A percentile compares a stretch with the other conserved stretches of the same genome.
Conservation (phyloP, 2,888 invertebrate species). For the Hyposoter didymator region DNA sequence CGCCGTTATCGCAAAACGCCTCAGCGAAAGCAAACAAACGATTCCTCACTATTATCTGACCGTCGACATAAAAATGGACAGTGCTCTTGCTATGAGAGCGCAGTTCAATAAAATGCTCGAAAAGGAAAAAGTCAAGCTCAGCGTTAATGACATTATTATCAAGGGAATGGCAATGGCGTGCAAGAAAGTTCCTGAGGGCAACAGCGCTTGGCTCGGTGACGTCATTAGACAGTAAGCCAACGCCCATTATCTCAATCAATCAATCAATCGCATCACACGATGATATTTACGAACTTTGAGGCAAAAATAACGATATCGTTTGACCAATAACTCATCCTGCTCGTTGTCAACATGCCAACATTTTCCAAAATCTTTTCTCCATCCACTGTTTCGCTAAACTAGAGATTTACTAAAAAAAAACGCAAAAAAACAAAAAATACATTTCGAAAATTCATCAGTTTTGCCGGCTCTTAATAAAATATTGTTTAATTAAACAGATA, state of each 20-base stretch:
- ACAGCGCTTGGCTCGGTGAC: conserved; percentile 97
- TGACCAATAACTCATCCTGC: too few relatives aligned
- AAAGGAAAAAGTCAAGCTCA: conserved; percentile 93
- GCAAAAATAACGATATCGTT: not conserved
- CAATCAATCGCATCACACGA: too few relatives aligned
- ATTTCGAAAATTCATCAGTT: too few relatives aligned
- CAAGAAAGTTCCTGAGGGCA: conserved; percentile 95
- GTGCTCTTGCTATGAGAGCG: conserved; percentile 89
- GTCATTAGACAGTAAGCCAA: conserved; percentile 94
- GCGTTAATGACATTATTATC: conserved; percentile 98
- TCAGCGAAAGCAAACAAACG: conserved; percentile 94
- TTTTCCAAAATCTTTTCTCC: too few relatives aligned
- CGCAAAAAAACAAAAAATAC: too few relatives aligned
- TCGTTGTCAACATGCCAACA: too few relatives aligned
- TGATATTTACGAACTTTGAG: not conserved
- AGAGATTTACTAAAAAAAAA: too few relatives aligned
- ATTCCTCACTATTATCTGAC: conserved; percentile 99
- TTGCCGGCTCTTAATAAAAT: too few relatives aligned
- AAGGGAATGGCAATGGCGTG: conserved; percentile 97
- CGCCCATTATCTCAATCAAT: not conserved
- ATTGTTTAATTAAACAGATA: conserved; percentile 86
- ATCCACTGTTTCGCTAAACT: too few relatives aligned
- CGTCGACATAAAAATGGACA: conserved; percentile 93
- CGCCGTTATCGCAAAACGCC: conserved; percentile 94
- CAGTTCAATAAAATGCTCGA: conserved; percentile 92